Evolutionary conservation across 2,113 vertebrate genomes (phyloP).

Genomic region (Laticauda laticaudata): DNA sequence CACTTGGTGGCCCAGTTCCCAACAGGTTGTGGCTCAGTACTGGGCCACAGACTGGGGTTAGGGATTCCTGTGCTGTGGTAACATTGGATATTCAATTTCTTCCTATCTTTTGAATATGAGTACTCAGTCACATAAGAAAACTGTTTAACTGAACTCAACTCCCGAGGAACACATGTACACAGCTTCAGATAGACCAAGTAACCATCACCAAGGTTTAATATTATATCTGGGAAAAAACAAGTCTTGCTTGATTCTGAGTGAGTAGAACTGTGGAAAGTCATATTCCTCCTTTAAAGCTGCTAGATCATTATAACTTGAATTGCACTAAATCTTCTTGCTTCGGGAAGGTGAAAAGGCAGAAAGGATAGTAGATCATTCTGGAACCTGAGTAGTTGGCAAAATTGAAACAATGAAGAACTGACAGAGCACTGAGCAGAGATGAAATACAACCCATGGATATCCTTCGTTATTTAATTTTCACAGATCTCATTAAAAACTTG

Average conservation of each 20-base stretch:
- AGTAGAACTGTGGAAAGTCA: slow-evolving; percentile 9
- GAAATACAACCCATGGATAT: fast-evolving
- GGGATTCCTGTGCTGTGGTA: background rate
- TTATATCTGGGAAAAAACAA: background rate
- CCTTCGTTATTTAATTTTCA: slow-evolving; percentile 11
- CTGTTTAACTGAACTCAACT: background rate
- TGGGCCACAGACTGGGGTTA: background rate
- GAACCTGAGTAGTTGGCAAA: background rate
- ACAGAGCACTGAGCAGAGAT: background rate
- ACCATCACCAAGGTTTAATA: background rate
- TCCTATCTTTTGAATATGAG: background rate
- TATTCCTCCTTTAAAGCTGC: background rate
- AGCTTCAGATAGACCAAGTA: background rate
- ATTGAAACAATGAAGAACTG: slow-evolving; percentile 28
- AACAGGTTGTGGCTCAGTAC: background rate
- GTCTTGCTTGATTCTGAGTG: background rate
- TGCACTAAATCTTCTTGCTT: slow-evolving; percentile 29
- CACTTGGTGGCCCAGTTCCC: no score
- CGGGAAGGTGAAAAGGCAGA: slow-evolving; percentile 48
- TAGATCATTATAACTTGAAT: background rate
- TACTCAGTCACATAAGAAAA: background rate
- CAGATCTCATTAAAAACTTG: background rate
- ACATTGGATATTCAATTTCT: background rate
- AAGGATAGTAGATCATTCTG: slow-evolving; percentile 14
- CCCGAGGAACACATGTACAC: background rate